Percentiles rank a stretch among this genome's conserved stretches.
Evolutionary conservation across 2,888 invertebrate genomes (phyloP).

Genomic region (Rutpela maculata): DNA sequence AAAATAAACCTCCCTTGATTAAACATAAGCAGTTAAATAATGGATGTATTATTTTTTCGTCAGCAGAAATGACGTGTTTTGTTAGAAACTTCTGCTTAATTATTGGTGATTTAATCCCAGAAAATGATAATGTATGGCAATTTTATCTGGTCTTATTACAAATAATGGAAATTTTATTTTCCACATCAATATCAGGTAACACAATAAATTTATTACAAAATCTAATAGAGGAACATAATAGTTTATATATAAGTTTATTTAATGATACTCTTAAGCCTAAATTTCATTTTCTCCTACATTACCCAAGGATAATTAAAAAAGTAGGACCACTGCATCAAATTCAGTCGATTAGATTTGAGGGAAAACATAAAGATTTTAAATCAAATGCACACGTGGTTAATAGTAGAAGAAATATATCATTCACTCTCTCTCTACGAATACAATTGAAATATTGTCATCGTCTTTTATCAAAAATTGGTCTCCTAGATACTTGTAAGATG

Average conservation of each 20-base stretch:
- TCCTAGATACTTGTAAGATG: no score
- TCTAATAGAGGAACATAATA: not conserved
- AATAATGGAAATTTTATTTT: slow-evolving; percentile 16
- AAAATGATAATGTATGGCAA: slow-evolving; percentile 9
- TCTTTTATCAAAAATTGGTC: not conserved
- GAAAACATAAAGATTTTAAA: slow-evolving; percentile 22
- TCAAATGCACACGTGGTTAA: slow-evolving; percentile 10
- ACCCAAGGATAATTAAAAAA: not conserved
- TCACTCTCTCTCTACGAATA: not conserved
- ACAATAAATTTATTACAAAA: not conserved
- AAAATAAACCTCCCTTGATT: slow-evolving; percentile 6
- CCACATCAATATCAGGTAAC: not conserved
- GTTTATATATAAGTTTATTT: not conserved
- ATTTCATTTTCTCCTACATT: not conserved
- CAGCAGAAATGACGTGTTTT: slow-evolving; percentile 21
- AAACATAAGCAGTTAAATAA: slow-evolving; percentile 19
- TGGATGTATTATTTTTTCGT: slow-evolving; percentile 15
- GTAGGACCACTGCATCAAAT: not conserved
- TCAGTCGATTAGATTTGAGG: slow-evolving; percentile 24
- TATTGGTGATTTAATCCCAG: slow-evolving; percentile 23
- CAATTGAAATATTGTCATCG: not conserved
- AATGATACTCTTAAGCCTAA: not conserved
- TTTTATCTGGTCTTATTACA: slow-evolving; percentile 16
- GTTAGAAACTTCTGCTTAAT: slow-evolving; percentile 19
- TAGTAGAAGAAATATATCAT: slow-evolving; percentile 24